Evolutionary conservation across 2,113 vertebrate genomes (phyloP).

Genomic region (Embiotoca jacksoni): DNA sequence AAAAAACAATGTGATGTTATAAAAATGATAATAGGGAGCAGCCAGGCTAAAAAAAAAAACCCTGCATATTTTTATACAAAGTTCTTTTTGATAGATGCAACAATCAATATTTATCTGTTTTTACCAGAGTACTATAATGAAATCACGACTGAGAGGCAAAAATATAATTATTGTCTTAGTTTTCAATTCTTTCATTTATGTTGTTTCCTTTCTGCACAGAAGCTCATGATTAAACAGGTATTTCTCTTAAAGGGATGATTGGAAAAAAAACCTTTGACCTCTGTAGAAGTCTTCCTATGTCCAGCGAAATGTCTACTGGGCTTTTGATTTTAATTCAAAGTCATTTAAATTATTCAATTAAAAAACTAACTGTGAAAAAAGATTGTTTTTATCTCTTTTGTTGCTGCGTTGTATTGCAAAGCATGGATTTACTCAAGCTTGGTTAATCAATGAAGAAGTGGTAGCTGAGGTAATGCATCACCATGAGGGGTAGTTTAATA

Average conservation of each 20-base stretch:
- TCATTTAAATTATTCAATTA: slow-evolving; percentile 84
- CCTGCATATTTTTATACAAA: slow-evolving; percentile 83
- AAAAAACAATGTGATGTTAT: slow-evolving; percentile 37
- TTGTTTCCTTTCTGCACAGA: slow-evolving; percentile 77
- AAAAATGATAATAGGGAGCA: slow-evolving; percentile 46
- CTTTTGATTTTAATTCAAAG: slow-evolving; percentile 83
- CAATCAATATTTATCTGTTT: slow-evolving; percentile 70
- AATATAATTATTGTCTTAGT: slow-evolving; percentile 60
- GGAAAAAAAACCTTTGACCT: slow-evolving; percentile 84
- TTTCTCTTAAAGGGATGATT: slow-evolving; percentile 86
- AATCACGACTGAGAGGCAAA: slow-evolving; percentile 56
- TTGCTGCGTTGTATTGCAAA: slow-evolving; percentile 1
- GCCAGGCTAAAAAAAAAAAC: slow-evolving; percentile 67
- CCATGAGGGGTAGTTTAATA: slow-evolving; percentile 34
- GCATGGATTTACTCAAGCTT: slow-evolving; percentile 2
- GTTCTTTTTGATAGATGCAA: slow-evolving; percentile 77
- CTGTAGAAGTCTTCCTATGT: slow-evolving; percentile 89
- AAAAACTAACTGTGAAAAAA: slow-evolving; percentile 74
- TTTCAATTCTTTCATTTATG: slow-evolving; percentile 60
- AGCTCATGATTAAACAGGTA: slow-evolving; percentile 67
- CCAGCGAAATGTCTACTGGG: slow-evolving; percentile 78
- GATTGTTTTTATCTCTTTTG: slow-evolving; percentile 50
- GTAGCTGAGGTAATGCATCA: slow-evolving; percentile 38
- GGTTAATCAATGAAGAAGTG: slow-evolving; percentile 36
- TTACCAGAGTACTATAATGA: slow-evolving; percentile 55